Conservation (phyloP, 2,113 vertebrate species). For the Paraplagusia blochii region DNA sequence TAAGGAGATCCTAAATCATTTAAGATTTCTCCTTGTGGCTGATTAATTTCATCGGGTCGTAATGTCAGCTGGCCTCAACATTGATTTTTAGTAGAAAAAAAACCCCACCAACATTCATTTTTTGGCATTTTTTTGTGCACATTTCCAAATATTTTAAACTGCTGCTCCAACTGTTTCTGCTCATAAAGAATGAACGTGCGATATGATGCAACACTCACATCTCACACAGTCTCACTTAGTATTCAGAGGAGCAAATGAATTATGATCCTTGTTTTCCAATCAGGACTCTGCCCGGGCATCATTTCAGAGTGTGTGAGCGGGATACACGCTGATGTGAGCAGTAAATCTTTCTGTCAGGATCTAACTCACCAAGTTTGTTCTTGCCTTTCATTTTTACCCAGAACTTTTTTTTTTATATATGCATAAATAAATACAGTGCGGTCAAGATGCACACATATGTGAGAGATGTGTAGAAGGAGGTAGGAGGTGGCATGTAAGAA, state of each 20-base stretch:
- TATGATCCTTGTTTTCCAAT: slow-evolving; percentile 16
- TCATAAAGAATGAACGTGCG: slow-evolving; percentile 30
- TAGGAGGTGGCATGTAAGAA: slow-evolving; percentile 27
- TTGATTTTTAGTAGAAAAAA: slow-evolving; percentile 21
- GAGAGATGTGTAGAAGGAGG: slow-evolving; percentile 32
- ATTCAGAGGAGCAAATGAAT: slow-evolving; percentile 15
- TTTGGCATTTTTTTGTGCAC: slow-evolving; percentile 4
- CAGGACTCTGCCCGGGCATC: slow-evolving; percentile 8
- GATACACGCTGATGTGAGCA: neutral
- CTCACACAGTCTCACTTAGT: slow-evolving; percentile 7
- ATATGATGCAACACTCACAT: slow-evolving; percentile 42
- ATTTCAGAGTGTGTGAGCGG: neutral
- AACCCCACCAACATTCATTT: slow-evolving; percentile 5
- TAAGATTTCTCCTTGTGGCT: neutral
- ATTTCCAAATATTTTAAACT: slow-evolving; percentile 4
- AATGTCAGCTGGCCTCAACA: slow-evolving; percentile 3
- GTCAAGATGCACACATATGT: slow-evolving; percentile 28
- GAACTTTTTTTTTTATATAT: slow-evolving; percentile 42
- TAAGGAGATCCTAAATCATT: neutral
- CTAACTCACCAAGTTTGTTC: slow-evolving; percentile 29
- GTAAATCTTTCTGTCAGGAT: slow-evolving; percentile 18
- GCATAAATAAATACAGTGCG: slow-evolving; percentile 58
- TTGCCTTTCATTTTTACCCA: slow-evolving; percentile 9
- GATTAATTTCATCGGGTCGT: slow-evolving; percentile 15
- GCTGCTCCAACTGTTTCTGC: slow-evolving; percentile 30